Evolutionary conservation across 2,888 invertebrate species (phyloP), one percentile per base, ranked within the genome.

Genomic region (Calliscelio sp.): DNA sequence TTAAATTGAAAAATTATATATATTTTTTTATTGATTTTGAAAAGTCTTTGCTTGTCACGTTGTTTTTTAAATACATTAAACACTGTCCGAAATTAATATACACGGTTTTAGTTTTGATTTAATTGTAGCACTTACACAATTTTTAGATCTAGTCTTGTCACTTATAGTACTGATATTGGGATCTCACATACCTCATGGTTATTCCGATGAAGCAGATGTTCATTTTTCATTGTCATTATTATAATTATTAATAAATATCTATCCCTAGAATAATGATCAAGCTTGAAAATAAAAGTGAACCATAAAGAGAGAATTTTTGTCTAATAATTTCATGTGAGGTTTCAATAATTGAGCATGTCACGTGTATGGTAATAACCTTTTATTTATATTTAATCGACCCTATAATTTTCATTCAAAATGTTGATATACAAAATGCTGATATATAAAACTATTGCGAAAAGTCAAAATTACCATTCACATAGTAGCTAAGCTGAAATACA

Each of bases 111-210:
- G 49, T 46, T 71, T 71, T 63, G 18, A 71, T 57, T 25, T 18
- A 57, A 35, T 32, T 28, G 22, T 65, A 63, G 70, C 57, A 46
- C 41, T 35, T 77, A 51, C 8, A 80, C 61, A n/a, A 35, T 55
- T 57, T 53, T 77, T 80, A 66, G 49, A 74, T 53, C 81, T 75
- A 81, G 81, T 81, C 74, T 81, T 81, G 81, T 81, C 68, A 81
- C 68, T 81, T 81, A 75, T 75, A 81, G 75, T 75, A 81, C 14
- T 59, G 22, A 53, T 70, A 73, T 59, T 63, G 46, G 16, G 7
- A 66, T 63, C 20, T 71, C 28, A 55, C 35, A 24, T 68, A 16
- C 35, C 20, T 57, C 2, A n/a, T n/a, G n/a, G n/a, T n/a, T n/a
- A n/a, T n/a, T n/a, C n/a, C n/a, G n/a, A n/a, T n/a, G n/a, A n/a